Evolutionary conservation across 2,888 invertebrate species (phyloP).

Genomic region (Sarcophaga carnaria): DNA sequence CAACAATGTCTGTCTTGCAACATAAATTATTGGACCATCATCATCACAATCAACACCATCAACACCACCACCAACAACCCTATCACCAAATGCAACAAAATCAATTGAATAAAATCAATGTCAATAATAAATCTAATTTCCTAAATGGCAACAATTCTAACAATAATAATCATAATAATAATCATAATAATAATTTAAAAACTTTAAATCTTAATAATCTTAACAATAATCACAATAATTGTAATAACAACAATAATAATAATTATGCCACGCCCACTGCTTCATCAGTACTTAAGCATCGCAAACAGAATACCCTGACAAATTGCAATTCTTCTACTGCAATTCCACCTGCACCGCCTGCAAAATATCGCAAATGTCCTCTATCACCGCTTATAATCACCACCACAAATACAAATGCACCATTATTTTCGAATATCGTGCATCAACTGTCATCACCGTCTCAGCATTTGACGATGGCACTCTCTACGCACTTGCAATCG

Average conservation of each 20-base stretch:
- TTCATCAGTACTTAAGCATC: slow-evolving; percentile 73
- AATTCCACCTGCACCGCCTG: slow-evolving; percentile 69
- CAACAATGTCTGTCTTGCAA: slow-evolving; percentile 56
- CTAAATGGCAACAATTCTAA: slow-evolving; percentile 42
- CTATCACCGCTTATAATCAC: slow-evolving; percentile 74
- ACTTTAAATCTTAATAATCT: slow-evolving; percentile 72
- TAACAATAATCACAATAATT: slow-evolving; percentile 64
- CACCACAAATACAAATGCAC: slow-evolving; percentile 60
- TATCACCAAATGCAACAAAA: slow-evolving; percentile 26
- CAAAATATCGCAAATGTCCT: slow-evolving; percentile 74
- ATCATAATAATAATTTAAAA: slow-evolving; percentile 65
- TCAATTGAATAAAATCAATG: slow-evolving; percentile 24
- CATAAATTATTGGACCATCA: slow-evolving; percentile 55
- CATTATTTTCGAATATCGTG: slow-evolving; percentile 63
- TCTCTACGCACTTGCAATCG: slow-evolving; percentile 4
- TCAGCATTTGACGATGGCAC: slow-evolving; percentile 35
- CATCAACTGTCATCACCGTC: slow-evolving; percentile 61
- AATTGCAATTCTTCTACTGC: slow-evolving; percentile 65
- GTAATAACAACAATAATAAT: slow-evolving; percentile 69
- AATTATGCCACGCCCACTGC: slow-evolving; percentile 77
- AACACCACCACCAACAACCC: slow-evolving; percentile 5
- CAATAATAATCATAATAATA: slow-evolving; percentile 72
- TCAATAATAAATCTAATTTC: slow-evolving; percentile 47
- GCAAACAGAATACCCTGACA: slow-evolving; percentile 48
- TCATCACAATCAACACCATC: slow-evolving; percentile 5